Base-by-base conservation (phyloP, 2,888 invertebrate species). In the Agonopterix subpropinquella region DNA sequence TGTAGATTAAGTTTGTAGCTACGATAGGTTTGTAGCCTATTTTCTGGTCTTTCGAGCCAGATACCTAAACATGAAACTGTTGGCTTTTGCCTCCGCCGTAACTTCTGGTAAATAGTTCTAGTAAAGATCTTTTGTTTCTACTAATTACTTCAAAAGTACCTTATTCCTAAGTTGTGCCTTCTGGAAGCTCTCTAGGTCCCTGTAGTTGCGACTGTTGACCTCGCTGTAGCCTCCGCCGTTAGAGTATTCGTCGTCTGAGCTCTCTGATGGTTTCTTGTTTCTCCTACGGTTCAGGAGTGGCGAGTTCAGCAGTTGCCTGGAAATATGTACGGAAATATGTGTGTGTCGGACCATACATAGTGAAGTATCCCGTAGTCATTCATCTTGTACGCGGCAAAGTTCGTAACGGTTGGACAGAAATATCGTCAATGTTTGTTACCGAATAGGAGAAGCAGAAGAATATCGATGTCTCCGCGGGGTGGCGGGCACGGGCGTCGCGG, bases 141-240 rank as follows among this genome's bases (percentile, higher is more conserved):
- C 28, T 28, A 3, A 2, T 4, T 39, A 39, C 39, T 37, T n/a
- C 39, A 10, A 39, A 39, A 39, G n/a, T 77, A 96, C 96, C 92
- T 97, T 97, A 81, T 97, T 96, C 59, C 96, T 90, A 37, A 97
- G 90, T 73, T 97, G 96, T 10, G 96, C 95, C 76, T 96, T 96
- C 78, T 97, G 97, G 77, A 97, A 96, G 57, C 95, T 96, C 80
- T 97, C 97, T 61, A 97, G 89, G 76, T 97, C 95, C 53, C 93
- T 91, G 72, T 94, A 96, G 79, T 95, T 94, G 63, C 92, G 92
- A 56, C 92, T 91, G 65, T 91, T 91, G 62, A 90, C 90, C 52
- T 91, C 83, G 61, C 76, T 84, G 69, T 90, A 85, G 11, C 81
- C 77, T 11, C 81, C 77, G 13, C 67, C 65, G 5, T 72, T 77